Evolutionary conservation across 2,888 invertebrate genomes (phyloP), one percentile per base, ranked within the genome.

Genomic region (Drosophila quinaria): DNA sequence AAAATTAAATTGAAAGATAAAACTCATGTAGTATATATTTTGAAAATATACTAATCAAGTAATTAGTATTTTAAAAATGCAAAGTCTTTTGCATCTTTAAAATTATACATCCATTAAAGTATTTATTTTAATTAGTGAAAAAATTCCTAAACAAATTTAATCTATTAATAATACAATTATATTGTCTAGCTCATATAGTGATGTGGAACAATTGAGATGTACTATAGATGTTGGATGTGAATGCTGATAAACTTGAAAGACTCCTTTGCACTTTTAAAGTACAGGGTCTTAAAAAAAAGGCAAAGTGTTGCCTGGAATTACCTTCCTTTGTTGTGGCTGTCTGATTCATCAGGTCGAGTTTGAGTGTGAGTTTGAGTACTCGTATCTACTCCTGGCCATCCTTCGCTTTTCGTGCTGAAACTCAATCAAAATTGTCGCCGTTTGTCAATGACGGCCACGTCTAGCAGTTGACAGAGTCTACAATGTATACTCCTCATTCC

Each of bases 351-450:
- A 46, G 37, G 46, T 62, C 33, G 54, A 37, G 49, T 13, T 19
- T 15, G 31, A n/a, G 22, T 31, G 13, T 13, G 41, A 33, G 49
- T 17, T 22, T 15, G 25, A 11, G 22, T 19, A 8, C 9, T 17
- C 37, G 46, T 25, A 11, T 29, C 54, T 15, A 10, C 42, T 50
- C 22, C 42, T 50, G 35, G 59, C 67, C 50, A 67, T 70, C 70
- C 61, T 66, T 56, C 47, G 55, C 44, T 33, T 17, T 82, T 69
- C 84, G 87, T 89, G 84, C 76, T 54, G 77, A 85, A 87, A 85
- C 87, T 85, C 89, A 85, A 85, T 85, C 84, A 85, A 87, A 85
- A 89, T 74, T 84, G 84, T 84, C 84, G 78, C 69, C 70, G 68
- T 84, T 81, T 80, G 82, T 87, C 88, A 85, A 76, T 68, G 78